Evolutionary conservation across 2,113 vertebrate genomes (phyloP).

Genomic region (Furnarius figulus): DNA sequence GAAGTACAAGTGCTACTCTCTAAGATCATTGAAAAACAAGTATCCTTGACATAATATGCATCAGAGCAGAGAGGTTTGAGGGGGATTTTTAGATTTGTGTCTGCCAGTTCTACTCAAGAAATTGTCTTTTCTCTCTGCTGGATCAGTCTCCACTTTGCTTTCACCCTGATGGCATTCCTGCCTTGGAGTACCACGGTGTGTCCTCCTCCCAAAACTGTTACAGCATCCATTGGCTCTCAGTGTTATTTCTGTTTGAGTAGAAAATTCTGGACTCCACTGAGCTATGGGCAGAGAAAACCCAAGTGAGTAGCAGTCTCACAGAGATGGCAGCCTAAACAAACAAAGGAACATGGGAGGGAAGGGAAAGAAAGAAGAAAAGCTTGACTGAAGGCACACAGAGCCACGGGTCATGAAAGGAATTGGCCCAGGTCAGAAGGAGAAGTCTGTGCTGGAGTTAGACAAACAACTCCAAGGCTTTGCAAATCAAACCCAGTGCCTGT

Average conservation of each 20-base stretch:
- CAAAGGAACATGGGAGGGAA: neutral
- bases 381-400: neutral
- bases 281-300: neutral
- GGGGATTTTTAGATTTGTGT: neutral
- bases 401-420: neutral
- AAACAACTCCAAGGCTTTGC: neutral
- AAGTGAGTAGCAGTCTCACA: neutral
- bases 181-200: fast-evolving
- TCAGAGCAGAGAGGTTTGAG: neutral
- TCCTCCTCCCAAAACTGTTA: neutral
- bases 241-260: neutral
- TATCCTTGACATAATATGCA: neutral
- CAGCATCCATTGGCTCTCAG: neutral
- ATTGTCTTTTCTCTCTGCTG: neutral
- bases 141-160: neutral
- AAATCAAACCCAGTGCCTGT: neutral
- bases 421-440: neutral
- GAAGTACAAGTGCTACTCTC: neutral
- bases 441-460: neutral
- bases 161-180: neutral
- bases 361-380: neutral
- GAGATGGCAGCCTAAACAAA: neutral
- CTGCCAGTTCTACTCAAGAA: neutral
- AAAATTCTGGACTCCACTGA: neutral
- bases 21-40: neutral